A percentile compares a stretch with the other conserved stretches of the same genome.
Evolutionary conservation across 2,797 vertebrate species (phyloP).

Genomic region (Enteromius unitaeniatus): DNA sequence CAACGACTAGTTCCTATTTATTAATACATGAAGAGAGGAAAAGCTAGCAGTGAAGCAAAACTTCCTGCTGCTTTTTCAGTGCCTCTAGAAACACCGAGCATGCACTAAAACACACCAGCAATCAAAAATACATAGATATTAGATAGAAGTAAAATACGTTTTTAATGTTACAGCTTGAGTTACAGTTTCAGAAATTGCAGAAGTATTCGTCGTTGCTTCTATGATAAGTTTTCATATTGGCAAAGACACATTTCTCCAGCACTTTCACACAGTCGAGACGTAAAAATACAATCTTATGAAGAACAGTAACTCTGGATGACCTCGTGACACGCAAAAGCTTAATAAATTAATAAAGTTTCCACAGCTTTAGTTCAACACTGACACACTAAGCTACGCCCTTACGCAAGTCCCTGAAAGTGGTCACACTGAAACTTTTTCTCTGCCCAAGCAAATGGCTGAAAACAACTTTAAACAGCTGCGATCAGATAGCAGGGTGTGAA

Average conservation of each 20-base stretch:
- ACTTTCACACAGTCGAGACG: neutral
- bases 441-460: constrained; percentile 73
- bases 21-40: neutral
- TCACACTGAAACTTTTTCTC: constrained; percentile 83
- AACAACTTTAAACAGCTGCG: constrained; percentile 70
- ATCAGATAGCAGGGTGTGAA: constrained; percentile 27
- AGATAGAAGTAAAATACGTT: neutral
- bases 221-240: neutral
- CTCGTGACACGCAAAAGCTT: neutral
- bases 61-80: constrained; percentile 32
- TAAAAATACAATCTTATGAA: neutral
- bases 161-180: neutral
- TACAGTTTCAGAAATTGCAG: neutral
- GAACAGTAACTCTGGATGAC: neutral
- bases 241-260: neutral
- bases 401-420: constrained; percentile 70
- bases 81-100: neutral
- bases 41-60: constrained; percentile 34
- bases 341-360: constrained; percentile 11
- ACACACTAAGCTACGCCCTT: constrained; percentile 80
- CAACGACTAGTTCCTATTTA: constrained; percentile 11
- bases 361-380: constrained; percentile 56
- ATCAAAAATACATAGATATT: neutral
- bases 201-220: neutral
- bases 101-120: neutral